These are phyloP conservation scores for Delia radicum DNA, from an alignment of 1,140 invertebrate genomes.

Conservation along the genomic window DNA sequence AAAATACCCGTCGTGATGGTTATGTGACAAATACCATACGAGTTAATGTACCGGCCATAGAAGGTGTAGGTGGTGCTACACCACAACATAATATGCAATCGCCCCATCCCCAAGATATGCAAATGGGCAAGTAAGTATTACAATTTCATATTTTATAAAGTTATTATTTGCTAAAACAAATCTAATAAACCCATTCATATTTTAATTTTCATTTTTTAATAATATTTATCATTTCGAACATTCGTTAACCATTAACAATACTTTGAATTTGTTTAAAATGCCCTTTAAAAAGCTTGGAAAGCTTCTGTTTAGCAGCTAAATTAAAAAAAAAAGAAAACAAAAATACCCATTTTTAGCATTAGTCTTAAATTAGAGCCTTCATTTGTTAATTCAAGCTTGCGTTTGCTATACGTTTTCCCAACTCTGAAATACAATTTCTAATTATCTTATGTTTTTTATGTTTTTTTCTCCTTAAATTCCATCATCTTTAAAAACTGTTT, in stretches of 20 bases:
- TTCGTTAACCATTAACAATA: conserved; percentile 3
- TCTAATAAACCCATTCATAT: background rate
- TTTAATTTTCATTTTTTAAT: too few species aligned
- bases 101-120: conserved; percentile 54
- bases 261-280: conserved; percentile 6
- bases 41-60: conserved; percentile 72
- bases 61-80: conserved; percentile 61
- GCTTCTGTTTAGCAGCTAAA: background rate
- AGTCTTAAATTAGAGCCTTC: background rate
- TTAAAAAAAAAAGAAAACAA: background rate
- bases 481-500: too few species aligned
- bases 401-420: background rate
- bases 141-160: background rate
- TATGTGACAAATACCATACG: conserved; percentile 85
- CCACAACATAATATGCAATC: conserved; percentile 66
- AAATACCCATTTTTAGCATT: background rate
- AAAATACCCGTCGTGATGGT: conserved; percentile 70
- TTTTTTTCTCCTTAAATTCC: too few species aligned
- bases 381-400: background rate
- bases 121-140: conserved; percentile 49
- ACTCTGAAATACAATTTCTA: background rate
- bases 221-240: background rate
- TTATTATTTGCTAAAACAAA: background rate
- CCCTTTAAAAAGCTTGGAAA: background rate
- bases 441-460: background rate